phyloP scores from a whole-genome alignment of 2,797 vertebrate genomes.

The Muraenolepis orangiensis region DNA sequence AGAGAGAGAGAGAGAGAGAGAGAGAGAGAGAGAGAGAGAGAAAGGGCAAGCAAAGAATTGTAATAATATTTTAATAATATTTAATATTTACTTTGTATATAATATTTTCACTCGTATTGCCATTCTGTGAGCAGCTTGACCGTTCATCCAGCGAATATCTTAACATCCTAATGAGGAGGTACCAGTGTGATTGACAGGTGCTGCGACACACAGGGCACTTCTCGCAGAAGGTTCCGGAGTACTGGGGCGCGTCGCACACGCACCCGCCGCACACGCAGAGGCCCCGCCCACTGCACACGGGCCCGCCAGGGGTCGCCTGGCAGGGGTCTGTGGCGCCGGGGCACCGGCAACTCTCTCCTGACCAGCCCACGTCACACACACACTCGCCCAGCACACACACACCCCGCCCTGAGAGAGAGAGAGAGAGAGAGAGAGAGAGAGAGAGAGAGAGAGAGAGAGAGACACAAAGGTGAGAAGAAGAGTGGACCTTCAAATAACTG shows the following conservation, averaged over 20 bases:
- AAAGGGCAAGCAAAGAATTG: too few species aligned
- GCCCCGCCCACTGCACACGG: constrained; percentile 85
- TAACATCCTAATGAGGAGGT: constrained; percentile 37
- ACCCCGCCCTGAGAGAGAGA: constrained; percentile 78
- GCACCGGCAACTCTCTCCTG: constrained; percentile 86
- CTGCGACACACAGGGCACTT: constrained; percentile 83
- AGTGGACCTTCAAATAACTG: neutral
- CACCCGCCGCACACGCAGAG: constrained; percentile 87
- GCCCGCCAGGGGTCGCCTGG: constrained; percentile 74
- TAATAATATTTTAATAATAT: too few species aligned
- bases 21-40: neutral
- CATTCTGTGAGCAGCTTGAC: too few species aligned
- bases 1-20: neutral
- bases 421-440: neutral
- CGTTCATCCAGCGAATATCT: too few species aligned
- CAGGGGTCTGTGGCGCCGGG: constrained; percentile 76
- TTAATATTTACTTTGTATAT: neutral
- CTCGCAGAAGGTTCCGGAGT: constrained; percentile 86
- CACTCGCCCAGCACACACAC: constrained; percentile 85
- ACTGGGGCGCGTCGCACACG: constrained; percentile 78
- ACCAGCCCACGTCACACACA: constrained; percentile 83
- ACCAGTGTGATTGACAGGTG: constrained; percentile 86
- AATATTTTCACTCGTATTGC: neutral
- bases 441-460: constrained; percentile 7
- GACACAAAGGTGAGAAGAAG: neutral